Evolutionary conservation across 2,113 vertebrate genomes (phyloP).

Genomic region (Hippotragus niger): DNA sequence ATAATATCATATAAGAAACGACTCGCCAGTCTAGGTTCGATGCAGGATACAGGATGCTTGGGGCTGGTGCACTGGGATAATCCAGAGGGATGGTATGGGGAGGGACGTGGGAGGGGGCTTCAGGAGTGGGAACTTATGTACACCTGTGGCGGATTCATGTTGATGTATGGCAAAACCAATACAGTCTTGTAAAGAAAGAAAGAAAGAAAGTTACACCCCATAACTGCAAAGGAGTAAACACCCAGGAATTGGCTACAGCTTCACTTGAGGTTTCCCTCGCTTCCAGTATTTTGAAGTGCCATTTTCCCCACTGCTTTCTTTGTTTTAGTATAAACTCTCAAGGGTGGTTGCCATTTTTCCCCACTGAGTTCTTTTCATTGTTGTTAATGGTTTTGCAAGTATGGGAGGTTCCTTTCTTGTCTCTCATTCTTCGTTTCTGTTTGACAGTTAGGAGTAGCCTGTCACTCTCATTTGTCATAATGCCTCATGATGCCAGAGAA

Average conservation of each 20-base stretch:
- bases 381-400: not conserved
- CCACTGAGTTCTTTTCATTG: not conserved
- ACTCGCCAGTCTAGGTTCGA: no score
- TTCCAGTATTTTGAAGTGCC: not conserved
- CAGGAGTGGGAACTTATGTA: no score
- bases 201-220: not conserved
- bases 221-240: not conserved
- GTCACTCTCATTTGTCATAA: not conserved
- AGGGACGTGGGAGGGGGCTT: no score
- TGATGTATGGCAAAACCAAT: no score
- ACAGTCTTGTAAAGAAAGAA: no score
- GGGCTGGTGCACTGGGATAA: no score
- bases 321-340: not conserved
- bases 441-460: not conserved
- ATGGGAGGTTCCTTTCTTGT: not conserved
- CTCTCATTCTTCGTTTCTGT: not conserved
- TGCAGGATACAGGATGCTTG: no score
- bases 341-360: not conserved
- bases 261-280: not conserved
- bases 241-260: not conserved
- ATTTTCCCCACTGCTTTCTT: not conserved
- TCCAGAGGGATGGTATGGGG: no score
- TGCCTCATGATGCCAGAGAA: not conserved
- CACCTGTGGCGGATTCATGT: no score
- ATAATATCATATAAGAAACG: no score